phyloP scores from a whole-genome alignment of 2,797 vertebrate genomes.

The Scomberomorus guttatus region DNA sequence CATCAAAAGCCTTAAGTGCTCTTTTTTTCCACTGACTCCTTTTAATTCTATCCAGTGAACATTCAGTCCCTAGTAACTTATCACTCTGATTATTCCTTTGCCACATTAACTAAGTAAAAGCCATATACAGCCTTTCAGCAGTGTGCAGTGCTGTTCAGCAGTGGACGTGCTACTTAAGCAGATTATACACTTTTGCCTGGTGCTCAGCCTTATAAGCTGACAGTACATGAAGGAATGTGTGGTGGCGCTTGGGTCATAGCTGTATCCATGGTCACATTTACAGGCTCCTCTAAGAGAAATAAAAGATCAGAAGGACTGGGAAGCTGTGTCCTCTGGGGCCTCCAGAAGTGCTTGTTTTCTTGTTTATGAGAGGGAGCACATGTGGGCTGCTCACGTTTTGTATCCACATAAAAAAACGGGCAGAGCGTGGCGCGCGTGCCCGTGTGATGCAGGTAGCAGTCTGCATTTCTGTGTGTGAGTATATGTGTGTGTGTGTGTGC shows the following conservation, averaged over 20 bases:
- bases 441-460: neutral
- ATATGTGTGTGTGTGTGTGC: constrained; percentile 17
- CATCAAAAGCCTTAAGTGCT: constrained; percentile 48
- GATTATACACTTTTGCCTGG: constrained; percentile 62
- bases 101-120: constrained; percentile 56
- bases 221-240: constrained; percentile 40
- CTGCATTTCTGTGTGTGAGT: constrained; percentile 5
- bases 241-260: constrained; percentile 22
- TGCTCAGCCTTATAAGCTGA: constrained; percentile 48
- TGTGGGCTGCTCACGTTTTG: constrained; percentile 35
- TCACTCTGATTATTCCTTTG: constrained; percentile 51
- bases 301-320: constrained; percentile 30
- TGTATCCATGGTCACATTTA: constrained; percentile 49
- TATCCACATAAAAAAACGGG: constrained; percentile 26
- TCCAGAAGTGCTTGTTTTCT: constrained; percentile 35
- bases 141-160: constrained; percentile 44
- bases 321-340: constrained; percentile 30
- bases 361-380: constrained; percentile 31
- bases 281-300: constrained; percentile 46
- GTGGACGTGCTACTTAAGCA: constrained; percentile 66
- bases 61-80: constrained; percentile 53
- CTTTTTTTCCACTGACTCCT: constrained; percentile 36
- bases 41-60: constrained; percentile 56
- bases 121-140: constrained; percentile 48
- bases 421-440: neutral